Percentiles rank a stretch among this genome's conserved stretches.
These are phyloP conservation scores for Thymallus thymallus DNA, from an alignment of 2,113 vertebrate genomes.

Conservation along the genomic window DNA sequence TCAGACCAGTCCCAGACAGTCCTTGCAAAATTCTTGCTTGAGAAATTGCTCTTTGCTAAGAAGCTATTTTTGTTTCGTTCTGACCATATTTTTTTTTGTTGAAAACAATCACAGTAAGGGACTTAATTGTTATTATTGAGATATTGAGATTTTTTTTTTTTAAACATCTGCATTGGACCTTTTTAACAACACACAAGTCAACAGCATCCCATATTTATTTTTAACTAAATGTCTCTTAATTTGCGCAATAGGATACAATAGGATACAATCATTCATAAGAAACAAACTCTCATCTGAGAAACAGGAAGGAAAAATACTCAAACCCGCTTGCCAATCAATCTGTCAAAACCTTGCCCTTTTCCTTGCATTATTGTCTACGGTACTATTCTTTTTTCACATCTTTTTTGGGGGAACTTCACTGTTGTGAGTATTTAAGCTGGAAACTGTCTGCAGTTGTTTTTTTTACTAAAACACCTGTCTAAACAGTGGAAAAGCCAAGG, in stretches of 20 bases:
- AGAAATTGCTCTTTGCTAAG: neutral
- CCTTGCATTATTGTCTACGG: constrained; percentile 24
- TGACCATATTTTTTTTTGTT: constrained; percentile 53
- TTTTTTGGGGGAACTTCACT: constrained; percentile 30
- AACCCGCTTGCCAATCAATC: neutral
- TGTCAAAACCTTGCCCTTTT: constrained; percentile 60
- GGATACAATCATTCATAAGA: neutral
- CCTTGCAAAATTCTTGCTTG: too few species aligned
- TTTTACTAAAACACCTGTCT: constrained; percentile 79
- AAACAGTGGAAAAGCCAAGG: constrained; percentile 76
- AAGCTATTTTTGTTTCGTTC: constrained; percentile 38
- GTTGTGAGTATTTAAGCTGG: constrained; percentile 53
- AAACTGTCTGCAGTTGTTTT: constrained; percentile 70
- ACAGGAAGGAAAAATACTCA: neutral
- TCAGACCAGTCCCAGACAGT: neutral
- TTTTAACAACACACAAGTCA: too few species aligned
- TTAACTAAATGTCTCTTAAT: too few species aligned
- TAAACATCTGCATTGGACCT: too few species aligned
- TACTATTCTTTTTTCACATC: constrained; percentile 54
- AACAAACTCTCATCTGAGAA: constrained; percentile 12
- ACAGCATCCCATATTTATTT: constrained; percentile 49
- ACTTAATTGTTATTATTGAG: too few species aligned
- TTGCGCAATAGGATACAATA: too few species aligned
- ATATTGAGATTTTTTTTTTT: too few species aligned
- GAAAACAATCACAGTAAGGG: constrained; percentile 54